Conservation (phyloP, 2,113 vertebrate genomes). For the Bubo blakistoni region DNA sequence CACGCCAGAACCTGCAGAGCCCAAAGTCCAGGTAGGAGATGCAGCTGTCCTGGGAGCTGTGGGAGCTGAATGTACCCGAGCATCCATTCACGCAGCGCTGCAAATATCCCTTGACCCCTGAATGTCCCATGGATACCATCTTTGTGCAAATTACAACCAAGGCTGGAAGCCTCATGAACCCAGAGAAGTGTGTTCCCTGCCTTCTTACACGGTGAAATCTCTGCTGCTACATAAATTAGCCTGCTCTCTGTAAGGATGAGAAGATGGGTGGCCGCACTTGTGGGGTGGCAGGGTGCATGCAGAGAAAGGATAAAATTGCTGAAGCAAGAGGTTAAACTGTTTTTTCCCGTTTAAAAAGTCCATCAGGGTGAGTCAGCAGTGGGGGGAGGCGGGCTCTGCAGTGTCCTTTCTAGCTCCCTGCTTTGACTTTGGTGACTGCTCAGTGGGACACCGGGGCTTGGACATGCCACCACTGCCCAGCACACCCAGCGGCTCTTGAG, state of each 20-base stretch:
- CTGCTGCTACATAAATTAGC: not conserved
- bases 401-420: not conserved
- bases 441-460: not conserved
- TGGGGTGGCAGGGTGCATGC: not conserved
- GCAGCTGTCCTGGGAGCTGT: not conserved
- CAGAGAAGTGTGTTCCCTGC: not conserved
- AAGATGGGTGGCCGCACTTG: not conserved
- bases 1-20: constrained; percentile 91
- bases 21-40: constrained; percentile 87
- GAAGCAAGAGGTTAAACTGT: not conserved
- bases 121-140: fast-evolving
- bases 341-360: not conserved
- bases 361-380: not conserved
- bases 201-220: fast-evolving
- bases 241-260: not conserved
- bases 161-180: not conserved
- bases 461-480: not conserved
- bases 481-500: not conserved
- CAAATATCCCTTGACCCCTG: not conserved
- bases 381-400: fast-evolving
- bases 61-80: too few relatives aligned
- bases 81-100: fast-evolving
- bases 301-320: not conserved
- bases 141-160: not conserved
- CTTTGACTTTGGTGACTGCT: not conserved